Percentiles rank a stretch among this genome's conserved stretches.
phyloP scores from a whole-genome alignment of 2,888 invertebrate genomes.

The Hypercompe scribonia region DNA sequence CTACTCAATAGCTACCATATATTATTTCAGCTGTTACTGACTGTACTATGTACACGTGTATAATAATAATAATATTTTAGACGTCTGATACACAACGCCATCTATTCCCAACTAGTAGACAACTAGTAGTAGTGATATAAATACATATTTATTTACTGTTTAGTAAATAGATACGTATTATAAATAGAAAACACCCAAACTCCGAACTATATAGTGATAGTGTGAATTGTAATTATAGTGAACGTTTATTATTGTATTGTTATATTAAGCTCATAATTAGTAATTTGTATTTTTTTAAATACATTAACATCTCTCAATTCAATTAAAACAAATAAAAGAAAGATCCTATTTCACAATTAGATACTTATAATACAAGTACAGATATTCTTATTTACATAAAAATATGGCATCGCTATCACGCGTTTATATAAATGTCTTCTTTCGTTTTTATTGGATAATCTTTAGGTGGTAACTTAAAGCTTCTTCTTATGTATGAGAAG shows the following conservation, averaged over 20 bases:
- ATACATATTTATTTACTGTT: too few species aligned
- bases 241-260: background rate
- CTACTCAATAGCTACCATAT: background rate
- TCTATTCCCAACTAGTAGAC: too few species aligned
- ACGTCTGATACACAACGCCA: too few species aligned
- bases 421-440: slow-evolving; percentile 79
- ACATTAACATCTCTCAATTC: background rate
- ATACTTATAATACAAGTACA: background rate
- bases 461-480: slow-evolving; percentile 79
- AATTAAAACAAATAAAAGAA: background rate
- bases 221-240: background rate
- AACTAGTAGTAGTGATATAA: too few species aligned
- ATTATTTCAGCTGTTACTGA: background rate
- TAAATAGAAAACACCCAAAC: background rate
- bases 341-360: background rate
- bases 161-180: too few species aligned
- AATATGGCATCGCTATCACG: slow-evolving; percentile 60
- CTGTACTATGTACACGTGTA: background rate
- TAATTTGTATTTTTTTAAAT: background rate
- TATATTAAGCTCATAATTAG: background rate
- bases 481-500: slow-evolving; percentile 77
- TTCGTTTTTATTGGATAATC: slow-evolving; percentile 72
- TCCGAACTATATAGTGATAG: background rate
- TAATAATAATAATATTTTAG: too few species aligned
- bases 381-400: slow-evolving; percentile 6